Evolutionary conservation across 2,888 invertebrate species (phyloP), one percentile per base, ranked within the genome.

Genomic region (Drosophila nr. perissopoda): DNA sequence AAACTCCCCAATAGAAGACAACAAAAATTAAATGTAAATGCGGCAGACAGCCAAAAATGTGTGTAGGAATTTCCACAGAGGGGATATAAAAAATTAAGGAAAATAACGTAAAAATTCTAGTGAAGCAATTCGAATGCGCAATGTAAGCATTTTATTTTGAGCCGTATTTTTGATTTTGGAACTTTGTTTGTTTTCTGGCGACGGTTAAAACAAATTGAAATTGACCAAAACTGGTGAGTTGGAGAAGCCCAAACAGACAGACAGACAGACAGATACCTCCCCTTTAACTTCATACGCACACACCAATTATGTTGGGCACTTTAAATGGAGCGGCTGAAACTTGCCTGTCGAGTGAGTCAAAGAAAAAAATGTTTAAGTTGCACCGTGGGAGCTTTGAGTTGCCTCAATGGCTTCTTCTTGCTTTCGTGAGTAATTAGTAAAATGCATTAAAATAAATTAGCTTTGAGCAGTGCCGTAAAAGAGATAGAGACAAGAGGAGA

Each of bases 401-500:
- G 66, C 71, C 59, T 71, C 53, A 65, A 68, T 59, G 64, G 69
- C 65, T 76, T 71, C 51, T 61, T 38, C 76, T 73, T 68, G 67
- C 58, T 73, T 76, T 68, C 56, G 73, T 71, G 82, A 82, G 82
- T 78, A 85, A 85, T 85, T 85, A 88, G 85, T 65, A 60, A 85
- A 85, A 86, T 86, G 83, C 85, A 88, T 88, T 85, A 83, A 88
- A 88, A 69, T 72, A 83, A 85, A 88, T 80, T 73, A 82, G 75
- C 73, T 79, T 62, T 49, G 38, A 40, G 57, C 36, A 18, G 49
- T 6, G 25, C 7, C 8, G 21, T 5, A 18, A 45, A 8, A 25
- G 16, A 8, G 45, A 45, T 2, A 31, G 10, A 27, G 18, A 2
- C 25, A n/a, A 38, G n/a, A n/a, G n/a, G 4, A 16, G 38, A 38